Base-by-base conservation (phyloP, 2,113 vertebrate species). In the Phaetusa simplex region DNA sequence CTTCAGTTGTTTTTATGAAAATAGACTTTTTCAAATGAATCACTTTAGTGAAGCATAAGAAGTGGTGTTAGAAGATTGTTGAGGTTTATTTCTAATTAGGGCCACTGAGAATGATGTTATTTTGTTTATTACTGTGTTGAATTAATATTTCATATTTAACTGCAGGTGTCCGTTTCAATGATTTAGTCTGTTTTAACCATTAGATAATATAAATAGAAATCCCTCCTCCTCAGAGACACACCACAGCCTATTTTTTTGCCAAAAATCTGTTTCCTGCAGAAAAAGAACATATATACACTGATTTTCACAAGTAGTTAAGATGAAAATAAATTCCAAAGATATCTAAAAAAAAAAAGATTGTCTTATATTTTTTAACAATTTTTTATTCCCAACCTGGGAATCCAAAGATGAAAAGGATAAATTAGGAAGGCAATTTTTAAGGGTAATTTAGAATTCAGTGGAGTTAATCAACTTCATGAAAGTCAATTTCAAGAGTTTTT, bases 81-180 rank as follows among this genome's bases (percentile, higher is more conserved):
- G 59, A 82, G 82, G 32, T 86, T 94, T 97, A 83, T 74, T 96
- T 86, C 24, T 86, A 97, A 95, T 92, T 92, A 97, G 22, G 38
- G 14, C 50, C 56, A 86, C 24, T 84, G 89, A 86, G 65, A 97
- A 90, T 59, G 32, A 70, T 90, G 73, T 76, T 45, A 58, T 92
- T 92, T 77, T 93, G 71, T 95, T 95, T 96, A 93, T 95, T 88
- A 82, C 43, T 70, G 64, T 5, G 9, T 74, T 88, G 50, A 94
- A 93, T 95, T 92, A 96, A 81, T 83, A 89, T 93, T 96, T 96
- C 84, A 82, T 86, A 94, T 94, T 84, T 95, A 88, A 88, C 58
- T 95, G 14, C 66, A 95, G 69, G 65, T 97, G 56, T 87, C 32
- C 23, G 23, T 85, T 90, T 93, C 36, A 90, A 69, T 86, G n/a